Percentiles rank a stretch among this genome's conserved stretches.
Evolutionary conservation across 2,888 invertebrate genomes (phyloP).

Genomic region (Drosophila phalerata): DNA sequence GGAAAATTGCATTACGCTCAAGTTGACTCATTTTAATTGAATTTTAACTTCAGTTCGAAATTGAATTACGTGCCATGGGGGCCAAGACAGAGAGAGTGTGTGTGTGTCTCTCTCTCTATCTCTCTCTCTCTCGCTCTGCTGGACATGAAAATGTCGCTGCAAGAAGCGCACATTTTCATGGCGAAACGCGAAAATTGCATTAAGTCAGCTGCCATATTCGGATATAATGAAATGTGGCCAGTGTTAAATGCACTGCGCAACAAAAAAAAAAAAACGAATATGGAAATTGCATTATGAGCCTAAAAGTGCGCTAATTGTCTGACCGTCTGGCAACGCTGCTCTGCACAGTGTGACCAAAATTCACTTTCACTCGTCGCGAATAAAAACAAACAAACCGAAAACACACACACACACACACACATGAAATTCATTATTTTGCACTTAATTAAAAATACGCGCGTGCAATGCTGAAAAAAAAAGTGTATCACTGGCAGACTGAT

Average conservation of each 20-base stretch:
- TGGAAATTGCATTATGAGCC: constrained; percentile 48
- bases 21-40: constrained; percentile 82
- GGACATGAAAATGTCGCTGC: constrained; percentile 55
- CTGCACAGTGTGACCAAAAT: constrained; percentile 45
- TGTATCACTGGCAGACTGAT: constrained; percentile 53
- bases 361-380: constrained; percentile 53
- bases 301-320: constrained; percentile 53
- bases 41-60: constrained; percentile 83
- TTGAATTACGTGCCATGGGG: constrained; percentile 76
- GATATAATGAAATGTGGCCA: constrained; percentile 58
- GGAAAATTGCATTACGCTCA: constrained; percentile 80
- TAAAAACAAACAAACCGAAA: constrained; percentile 12
- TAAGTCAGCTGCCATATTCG: constrained; percentile 67
- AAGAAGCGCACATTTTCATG: constrained; percentile 50
- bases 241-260: constrained; percentile 51
- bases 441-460: constrained; percentile 82
- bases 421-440: constrained; percentile 77
- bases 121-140: constrained; percentile 24
- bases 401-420: constrained; percentile 25
- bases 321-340: constrained; percentile 17
- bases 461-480: constrained; percentile 39
- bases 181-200: constrained; percentile 71
- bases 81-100: constrained; percentile 49
- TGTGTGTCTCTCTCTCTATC: constrained; percentile 14
- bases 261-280: background rate